Percentiles rank a stretch among this genome's conserved stretches.
Conservation (phyloP, 1,140 invertebrate genomes). For the Rhopalosiphum maidis region DNA sequence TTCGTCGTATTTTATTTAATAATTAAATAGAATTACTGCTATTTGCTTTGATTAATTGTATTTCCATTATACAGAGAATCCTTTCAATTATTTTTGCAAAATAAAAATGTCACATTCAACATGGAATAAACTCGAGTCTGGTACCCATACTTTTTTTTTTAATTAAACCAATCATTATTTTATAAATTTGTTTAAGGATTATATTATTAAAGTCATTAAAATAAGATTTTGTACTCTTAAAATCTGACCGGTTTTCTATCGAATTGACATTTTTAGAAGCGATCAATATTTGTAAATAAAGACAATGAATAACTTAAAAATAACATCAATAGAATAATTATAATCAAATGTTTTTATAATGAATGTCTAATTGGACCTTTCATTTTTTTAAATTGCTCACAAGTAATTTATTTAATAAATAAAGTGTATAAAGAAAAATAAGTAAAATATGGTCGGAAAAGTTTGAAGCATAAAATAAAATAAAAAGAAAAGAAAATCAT, state of each 20-base stretch:
- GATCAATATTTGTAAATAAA: background rate
- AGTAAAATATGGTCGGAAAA: background rate
- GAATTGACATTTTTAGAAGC: background rate
- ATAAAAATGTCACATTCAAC: constrained; percentile 10
- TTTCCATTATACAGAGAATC: constrained; percentile 18
- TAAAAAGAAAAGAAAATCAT: background rate
- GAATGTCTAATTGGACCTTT: constrained; percentile 16
- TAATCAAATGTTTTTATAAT: constrained; percentile 27
- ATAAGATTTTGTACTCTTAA: background rate
- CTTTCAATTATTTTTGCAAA: constrained; percentile 29
- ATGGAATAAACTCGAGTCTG: background rate
- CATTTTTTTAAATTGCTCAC: background rate
- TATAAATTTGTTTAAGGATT: background rate
- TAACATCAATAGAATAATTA: background rate
- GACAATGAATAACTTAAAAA: background rate
- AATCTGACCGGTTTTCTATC: background rate
- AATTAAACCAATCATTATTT: constrained; percentile 32
- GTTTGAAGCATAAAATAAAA: background rate
- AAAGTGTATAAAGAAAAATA: background rate
- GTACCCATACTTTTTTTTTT: background rate
- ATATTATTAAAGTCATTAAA: background rate
- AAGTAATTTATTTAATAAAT: background rate
- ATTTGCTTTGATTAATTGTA: constrained; percentile 1
- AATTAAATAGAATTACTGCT: background rate
- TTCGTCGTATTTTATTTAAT: constrained; percentile 17